Evolutionary conservation across 2,888 invertebrate species (phyloP), one percentile per base, ranked within the genome.

Genomic region (Cistogaster globosa): DNA sequence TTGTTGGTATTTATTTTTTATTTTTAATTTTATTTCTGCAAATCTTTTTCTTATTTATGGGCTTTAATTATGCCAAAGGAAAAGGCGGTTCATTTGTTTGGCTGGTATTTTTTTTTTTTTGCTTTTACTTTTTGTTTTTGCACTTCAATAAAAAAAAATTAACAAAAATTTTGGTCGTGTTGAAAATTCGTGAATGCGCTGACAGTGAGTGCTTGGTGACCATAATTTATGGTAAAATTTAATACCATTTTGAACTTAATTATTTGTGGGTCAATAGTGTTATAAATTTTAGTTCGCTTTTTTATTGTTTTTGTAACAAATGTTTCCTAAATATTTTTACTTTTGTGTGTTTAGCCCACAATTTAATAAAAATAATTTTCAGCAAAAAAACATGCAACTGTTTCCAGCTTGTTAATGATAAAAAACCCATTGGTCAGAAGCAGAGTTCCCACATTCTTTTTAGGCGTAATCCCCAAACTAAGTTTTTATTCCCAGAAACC

Each of bases 11-110:
- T 32, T 32, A 8, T 32, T 32, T 74, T 26, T 57, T 58, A 38
- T 65, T 57, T 6, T 12, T 57, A 22, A n/a, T 74, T 58, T 68
- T n/a, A n/a, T 55, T 62, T 60, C 22, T 42, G 58, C 68, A 79
- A 82, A 67, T 79, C 78, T 55, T 82, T 78, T 79, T 74, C 22
- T 60, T 78, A 82, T 85, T 85, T 85, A 82, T 82, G 82, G 82
- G 75, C 65, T 85, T 82, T 85, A 85, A 85, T 85, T 85, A 85
- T 85, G 74, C 55, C 79, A 74, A 74, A 78, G 72, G 67, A 83
- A 83, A 83, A 79, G 74, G 55, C 8, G 0, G 76, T 72, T 71
- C 63, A 48, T 82, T 76, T 69, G 18, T 82, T 71, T 51, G 51
- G 42, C 60, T 58, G 48, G 6, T 32, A 32, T 32, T 5, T 32